Conservation (phyloP, 2,888 invertebrate genomes). For the Steinernema hermaphroditum region DNA sequence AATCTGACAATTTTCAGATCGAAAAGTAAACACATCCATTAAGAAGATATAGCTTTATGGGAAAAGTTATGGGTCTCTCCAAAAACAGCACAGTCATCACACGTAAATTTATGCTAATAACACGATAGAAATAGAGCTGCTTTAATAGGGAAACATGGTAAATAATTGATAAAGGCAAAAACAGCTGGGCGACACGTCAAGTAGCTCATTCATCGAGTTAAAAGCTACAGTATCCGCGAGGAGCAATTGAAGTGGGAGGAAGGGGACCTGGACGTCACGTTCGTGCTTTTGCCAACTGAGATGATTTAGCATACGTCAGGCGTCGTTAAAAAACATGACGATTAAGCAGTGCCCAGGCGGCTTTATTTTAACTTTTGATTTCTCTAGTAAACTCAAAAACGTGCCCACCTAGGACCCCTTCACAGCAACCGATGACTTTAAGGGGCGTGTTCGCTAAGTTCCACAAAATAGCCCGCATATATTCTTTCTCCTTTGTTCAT, state of each 20-base stretch:
- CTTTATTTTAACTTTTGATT: not conserved
- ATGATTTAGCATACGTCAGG: not conserved
- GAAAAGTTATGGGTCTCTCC: no score
- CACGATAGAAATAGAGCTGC: no score
- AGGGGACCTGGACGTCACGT: not conserved
- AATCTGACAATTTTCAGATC: no score
- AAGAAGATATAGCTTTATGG: not conserved
- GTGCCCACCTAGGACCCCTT: not conserved
- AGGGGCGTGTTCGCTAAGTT: not conserved
- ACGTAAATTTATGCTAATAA: no score
- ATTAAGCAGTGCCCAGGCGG: slow-evolving; percentile 5
- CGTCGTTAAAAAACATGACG: slow-evolving; percentile 5
- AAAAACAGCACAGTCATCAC: no score
- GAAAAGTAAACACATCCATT: not conserved
- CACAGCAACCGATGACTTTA: not conserved
- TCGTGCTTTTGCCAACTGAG: not conserved
- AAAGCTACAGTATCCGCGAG: not conserved
- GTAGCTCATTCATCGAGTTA: no score
- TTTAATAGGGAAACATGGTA: no score
- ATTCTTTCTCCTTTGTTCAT: not conserved
- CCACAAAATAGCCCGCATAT: not conserved
- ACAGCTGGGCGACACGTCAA: no score
- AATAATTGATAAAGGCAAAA: no score
- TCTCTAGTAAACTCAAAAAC: not conserved
- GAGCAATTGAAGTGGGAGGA: not conserved